Conservation (phyloP, 2,888 invertebrate genomes). For the Archips crataeganus region DNA sequence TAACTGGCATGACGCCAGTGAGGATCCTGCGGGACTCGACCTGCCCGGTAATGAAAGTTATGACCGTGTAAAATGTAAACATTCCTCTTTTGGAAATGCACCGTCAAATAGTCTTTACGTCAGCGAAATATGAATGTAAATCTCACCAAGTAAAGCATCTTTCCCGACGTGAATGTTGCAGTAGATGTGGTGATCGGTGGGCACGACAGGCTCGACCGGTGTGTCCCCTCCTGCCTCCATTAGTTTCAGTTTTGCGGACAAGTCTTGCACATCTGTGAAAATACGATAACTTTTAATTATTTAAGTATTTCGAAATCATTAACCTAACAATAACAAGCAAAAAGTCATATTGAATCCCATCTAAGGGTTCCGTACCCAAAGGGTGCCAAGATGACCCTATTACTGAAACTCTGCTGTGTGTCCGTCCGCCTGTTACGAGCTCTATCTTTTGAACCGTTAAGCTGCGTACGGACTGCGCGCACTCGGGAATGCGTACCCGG, state of each 20-base stretch:
- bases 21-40: conserved; percentile 51
- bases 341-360: no score
- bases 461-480: no score
- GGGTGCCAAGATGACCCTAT: no score
- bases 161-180: conserved; percentile 80
- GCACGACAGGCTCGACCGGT: conserved; percentile 67
- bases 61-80: conserved; percentile 61
- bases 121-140: conserved; percentile 1
- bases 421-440: no score
- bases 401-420: no score
- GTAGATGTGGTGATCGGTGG: conserved; percentile 79
- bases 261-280: conserved; percentile 89
- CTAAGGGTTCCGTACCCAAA: no score
- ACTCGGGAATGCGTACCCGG: no score
- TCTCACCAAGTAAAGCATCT: conserved; percentile 73
- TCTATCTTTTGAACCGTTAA: no score
- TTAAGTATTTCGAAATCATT: background rate
- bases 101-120: conserved; percentile 37
- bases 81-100: conserved; percentile 66
- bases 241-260: conserved; percentile 89
- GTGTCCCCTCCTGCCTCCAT: conserved; percentile 84
- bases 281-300: background rate
- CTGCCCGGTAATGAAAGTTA: conserved; percentile 63
- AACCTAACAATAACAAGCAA: no score
- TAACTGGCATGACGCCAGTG: conserved; percentile 70